Conservation (phyloP, 2,888 invertebrate species). For the Ceraclea dissimilis region DNA sequence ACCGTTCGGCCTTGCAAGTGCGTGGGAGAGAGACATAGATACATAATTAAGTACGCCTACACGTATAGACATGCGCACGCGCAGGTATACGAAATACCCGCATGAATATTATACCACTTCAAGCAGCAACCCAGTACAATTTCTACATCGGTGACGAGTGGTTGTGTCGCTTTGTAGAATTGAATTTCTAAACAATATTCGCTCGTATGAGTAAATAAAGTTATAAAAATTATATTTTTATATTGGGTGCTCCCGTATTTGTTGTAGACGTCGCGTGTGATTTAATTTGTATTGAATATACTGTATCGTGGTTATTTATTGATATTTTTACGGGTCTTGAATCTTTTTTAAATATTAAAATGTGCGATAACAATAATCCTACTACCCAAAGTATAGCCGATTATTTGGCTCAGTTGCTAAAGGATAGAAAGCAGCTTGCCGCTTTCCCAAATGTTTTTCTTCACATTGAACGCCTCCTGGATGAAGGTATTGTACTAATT, state of each 20-base stretch:
- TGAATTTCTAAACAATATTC: not conserved
- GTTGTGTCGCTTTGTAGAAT: not conserved
- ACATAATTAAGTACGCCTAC: constrained; percentile 44
- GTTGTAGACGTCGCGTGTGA: not conserved
- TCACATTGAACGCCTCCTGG: constrained; percentile 97
- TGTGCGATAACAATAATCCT: constrained; percentile 53
- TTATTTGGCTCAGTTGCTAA: constrained; percentile 98
- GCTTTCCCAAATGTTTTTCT: constrained; percentile 99
- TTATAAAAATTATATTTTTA: too few relatives aligned
- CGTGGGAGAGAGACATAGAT: constrained; percentile 37
- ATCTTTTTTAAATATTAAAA: constrained; percentile 31
- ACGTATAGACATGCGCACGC: constrained; percentile 40
- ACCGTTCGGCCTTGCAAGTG: constrained; percentile 7
- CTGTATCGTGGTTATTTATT: not conserved
- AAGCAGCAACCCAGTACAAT: constrained; percentile 1
- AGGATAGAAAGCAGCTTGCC: constrained; percentile 99
- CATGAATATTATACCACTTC: constrained; percentile 7
- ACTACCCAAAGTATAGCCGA: constrained; percentile 97
- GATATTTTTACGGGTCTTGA: not conserved
- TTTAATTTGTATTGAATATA: not conserved
- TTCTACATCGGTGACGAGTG: not conserved
- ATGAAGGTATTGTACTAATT: constrained; percentile 77
- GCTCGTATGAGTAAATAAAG: too few relatives aligned
- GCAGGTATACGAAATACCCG: constrained; percentile 31
- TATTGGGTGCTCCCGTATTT: not conserved